Percentiles rank a stretch among this genome's conserved stretches.
Evolutionary conservation across 2,888 invertebrate genomes (phyloP).

Genomic region (Exephanes ischioxanthus): DNA sequence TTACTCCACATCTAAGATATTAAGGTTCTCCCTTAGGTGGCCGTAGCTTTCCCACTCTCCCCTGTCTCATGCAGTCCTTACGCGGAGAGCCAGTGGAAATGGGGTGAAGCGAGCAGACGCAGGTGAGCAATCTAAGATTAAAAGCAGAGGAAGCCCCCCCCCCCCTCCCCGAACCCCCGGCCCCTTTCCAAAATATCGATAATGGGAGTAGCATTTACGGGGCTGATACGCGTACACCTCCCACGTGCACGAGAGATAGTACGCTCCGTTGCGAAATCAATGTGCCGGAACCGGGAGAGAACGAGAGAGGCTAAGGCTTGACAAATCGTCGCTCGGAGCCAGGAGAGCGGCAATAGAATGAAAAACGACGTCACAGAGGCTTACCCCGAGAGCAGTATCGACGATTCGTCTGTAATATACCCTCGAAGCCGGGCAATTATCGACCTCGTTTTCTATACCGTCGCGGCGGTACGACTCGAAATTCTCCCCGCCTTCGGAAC

Average conservation of each 20-base stretch:
- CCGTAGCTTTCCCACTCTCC: too few species aligned
- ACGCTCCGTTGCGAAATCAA: constrained; percentile 66
- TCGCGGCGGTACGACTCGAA: constrained; percentile 2
- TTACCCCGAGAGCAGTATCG: constrained; percentile 22
- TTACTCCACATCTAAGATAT: too few species aligned
- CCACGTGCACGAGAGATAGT: constrained; percentile 32
- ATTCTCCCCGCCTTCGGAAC: constrained; percentile 24
- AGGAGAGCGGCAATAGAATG: constrained; percentile 54
- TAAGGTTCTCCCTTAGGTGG: too few species aligned
- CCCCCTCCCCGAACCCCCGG: neutral
- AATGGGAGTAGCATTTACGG: constrained; percentile 51
- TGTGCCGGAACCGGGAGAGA: constrained; percentile 62
- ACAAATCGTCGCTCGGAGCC: constrained; percentile 61
- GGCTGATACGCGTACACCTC: constrained; percentile 50
- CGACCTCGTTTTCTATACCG: constrained; percentile 43
- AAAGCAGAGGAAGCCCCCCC: neutral
- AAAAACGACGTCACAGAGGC: constrained; percentile 58
- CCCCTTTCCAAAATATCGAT: constrained; percentile 45
- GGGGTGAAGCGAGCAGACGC: neutral
- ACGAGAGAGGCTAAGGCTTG: constrained; percentile 63
- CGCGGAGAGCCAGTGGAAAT: too few species aligned
- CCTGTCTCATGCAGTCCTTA: too few species aligned
- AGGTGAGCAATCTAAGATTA: constrained; percentile 10
- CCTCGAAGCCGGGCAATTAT: constrained; percentile 45
- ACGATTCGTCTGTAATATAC: constrained; percentile 38